These are phyloP conservation scores for Eriocheir sinensis DNA, from an alignment of 1,140 invertebrate genomes.

Conservation along the genomic window DNA sequence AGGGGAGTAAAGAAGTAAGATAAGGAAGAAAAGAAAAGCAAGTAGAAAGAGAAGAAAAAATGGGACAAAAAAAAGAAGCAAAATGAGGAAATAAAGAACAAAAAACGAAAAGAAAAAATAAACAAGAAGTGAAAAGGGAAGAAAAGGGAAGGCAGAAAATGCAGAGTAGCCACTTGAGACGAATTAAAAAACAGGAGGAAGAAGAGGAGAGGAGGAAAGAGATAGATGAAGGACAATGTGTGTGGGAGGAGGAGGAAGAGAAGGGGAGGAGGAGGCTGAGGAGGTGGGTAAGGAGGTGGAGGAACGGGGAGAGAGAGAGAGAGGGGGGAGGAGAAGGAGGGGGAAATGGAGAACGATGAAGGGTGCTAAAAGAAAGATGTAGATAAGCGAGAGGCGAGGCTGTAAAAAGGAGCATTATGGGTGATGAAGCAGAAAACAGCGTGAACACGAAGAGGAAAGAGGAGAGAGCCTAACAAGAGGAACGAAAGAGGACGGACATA, in stretches of 20 bases:
- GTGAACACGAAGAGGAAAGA: not conserved
- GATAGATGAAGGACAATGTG: no score
- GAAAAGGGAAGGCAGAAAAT: no score
- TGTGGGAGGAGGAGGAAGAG: no score
- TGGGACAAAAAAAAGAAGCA: no score
- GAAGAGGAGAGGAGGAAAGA: no score
- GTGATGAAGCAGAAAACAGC: not conserved
- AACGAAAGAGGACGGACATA: not conserved
- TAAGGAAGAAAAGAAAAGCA: not conserved
- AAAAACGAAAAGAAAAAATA: no score
- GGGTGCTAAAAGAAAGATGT: not conserved
- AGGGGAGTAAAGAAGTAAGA: not conserved
- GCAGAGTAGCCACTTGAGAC: no score
- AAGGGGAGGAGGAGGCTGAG: no score
- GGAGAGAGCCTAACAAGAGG: not conserved
- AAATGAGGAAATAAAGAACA: no score
- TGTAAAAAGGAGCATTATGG: not conserved
- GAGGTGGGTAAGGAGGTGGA: not conserved
- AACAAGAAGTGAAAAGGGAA: no score
- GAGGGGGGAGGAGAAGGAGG: not conserved
- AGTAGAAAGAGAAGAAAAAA: no score
- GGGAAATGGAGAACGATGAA: not conserved
- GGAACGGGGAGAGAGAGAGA: not conserved
- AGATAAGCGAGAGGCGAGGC: not conserved
- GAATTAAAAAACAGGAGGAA: no score